Evolutionary conservation across 2,113 vertebrate species (phyloP).

Genomic region (Hemibagrus wyckioides): DNA sequence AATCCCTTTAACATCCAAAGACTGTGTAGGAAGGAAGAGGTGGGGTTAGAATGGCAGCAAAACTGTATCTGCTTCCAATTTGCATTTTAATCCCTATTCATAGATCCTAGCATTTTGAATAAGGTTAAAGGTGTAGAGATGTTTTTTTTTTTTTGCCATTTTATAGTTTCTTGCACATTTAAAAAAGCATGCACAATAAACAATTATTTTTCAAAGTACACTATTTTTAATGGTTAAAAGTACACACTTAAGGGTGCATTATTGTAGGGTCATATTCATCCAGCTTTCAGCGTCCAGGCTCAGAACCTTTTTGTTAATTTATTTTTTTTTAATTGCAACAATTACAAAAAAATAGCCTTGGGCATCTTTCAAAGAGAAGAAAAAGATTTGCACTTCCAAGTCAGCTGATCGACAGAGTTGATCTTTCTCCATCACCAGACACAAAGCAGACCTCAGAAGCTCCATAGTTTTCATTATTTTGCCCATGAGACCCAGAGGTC

Average conservation of each 20-base stretch:
- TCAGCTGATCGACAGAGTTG: slow-evolving; percentile 1
- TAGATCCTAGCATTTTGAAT: neutral
- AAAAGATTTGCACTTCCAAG: slow-evolving; percentile 28
- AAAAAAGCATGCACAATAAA: neutral
- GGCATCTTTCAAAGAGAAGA: neutral
- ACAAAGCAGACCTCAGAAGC: slow-evolving; percentile 11
- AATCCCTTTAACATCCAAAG: neutral
- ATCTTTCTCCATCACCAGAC: slow-evolving; percentile 33
- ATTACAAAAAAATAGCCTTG: slow-evolving; percentile 2
- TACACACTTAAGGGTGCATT: neutral
- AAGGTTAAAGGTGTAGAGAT: slow-evolving; percentile 1
- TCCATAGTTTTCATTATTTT: slow-evolving; percentile 44
- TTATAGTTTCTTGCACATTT: neutral
- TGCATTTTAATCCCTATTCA: neutral
- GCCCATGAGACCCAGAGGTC: slow-evolving; percentile 45
- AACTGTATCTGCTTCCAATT: neutral
- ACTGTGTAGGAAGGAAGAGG: neutral
- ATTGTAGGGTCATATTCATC: slow-evolving; percentile 5
- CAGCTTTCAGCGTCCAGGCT: neutral
- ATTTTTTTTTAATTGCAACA: neutral
- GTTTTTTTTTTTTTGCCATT: neutral
- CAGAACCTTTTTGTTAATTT: neutral
- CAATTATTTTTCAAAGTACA: neutral
- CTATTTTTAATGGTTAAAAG: neutral
- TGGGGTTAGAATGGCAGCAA: neutral